Base-by-base conservation (phyloP, 2,888 invertebrate genomes). In the Lissonota sp. region DNA sequence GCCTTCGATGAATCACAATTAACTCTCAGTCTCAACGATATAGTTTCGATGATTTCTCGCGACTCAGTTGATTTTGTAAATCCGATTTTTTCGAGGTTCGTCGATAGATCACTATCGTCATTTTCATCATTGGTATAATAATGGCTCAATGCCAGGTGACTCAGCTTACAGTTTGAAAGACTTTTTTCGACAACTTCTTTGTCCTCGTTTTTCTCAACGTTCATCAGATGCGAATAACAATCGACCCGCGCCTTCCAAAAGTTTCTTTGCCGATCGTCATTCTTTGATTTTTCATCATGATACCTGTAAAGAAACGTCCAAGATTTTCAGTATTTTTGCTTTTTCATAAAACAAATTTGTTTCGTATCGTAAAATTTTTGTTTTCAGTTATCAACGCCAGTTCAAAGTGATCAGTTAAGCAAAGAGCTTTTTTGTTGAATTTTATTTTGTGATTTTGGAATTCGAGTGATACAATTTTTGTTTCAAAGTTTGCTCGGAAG, bases 11-110 rank as follows among this genome's bases (percentile, higher is more conserved):
- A 10, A 64, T 53, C 57, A 37, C 53, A 57, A 16, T 79, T 46
- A 39, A 71, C 26, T 14, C 51, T 64, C 40, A 70, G 10, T 26
- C 46, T 58, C 74, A 79, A 51, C n/a, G 74, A 66, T 49, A 79
- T 75, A 6, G 70, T 70, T n/a, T 71, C 71, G 40, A 5, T 46
- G n/a, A 74, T 66, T 39, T 26, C 44, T 6, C 63, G 42, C 64
- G 53, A 12, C 26, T n/a, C 51, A 12, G 58, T 46, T 42, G 67
- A 62, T 10, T 37, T 39, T 2, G 39, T 26, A 16, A 44, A 57
- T 67, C 58, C 16, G 3, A 16, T 14, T n/a, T 42, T 14, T 39
- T 71, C 26, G n/a, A 40, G 14, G 12, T 8, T 57, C 4, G 10
- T 58, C 49, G 51, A 49, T 5, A 12, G 3, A 26, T 53, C 49